Evolutionary conservation across 2,888 invertebrate species (phyloP).

Genomic region (Eurois occulta): DNA sequence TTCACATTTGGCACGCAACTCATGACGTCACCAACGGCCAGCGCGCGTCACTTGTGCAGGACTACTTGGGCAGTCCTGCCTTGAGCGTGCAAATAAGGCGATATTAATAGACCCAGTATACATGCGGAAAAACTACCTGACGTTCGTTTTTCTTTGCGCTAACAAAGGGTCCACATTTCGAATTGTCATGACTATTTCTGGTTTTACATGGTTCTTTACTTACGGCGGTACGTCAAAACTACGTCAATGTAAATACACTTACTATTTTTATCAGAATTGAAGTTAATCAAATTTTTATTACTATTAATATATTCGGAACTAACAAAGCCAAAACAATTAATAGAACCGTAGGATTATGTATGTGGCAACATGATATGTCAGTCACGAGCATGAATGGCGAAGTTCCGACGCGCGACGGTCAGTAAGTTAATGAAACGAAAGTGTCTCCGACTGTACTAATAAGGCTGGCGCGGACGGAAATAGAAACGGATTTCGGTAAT

Average conservation of each 20-base stretch:
- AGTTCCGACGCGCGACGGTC: constrained; percentile 21
- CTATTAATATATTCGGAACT: neutral
- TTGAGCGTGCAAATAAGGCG: constrained; percentile 50
- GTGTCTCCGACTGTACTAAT: constrained; percentile 61
- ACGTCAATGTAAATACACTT: constrained; percentile 1
- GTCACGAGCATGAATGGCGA: constrained; percentile 32
- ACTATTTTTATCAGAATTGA: neutral
- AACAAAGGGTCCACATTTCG: constrained; percentile 49
- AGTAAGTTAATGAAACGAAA: constrained; percentile 46
- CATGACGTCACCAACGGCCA: constrained; percentile 62
- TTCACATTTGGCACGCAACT: constrained; percentile 66
- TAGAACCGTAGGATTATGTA: neutral
- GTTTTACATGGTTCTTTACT: neutral
- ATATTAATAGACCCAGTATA: constrained; percentile 58
- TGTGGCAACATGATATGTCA: constrained; percentile 26
- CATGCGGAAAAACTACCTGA: constrained; percentile 42
- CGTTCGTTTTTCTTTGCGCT: constrained; percentile 33
- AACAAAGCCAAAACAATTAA: constrained; percentile 5
- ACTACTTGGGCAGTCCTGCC: constrained; percentile 57
- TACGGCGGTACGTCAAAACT: neutral
- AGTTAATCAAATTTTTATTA: neutral
- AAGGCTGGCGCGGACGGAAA: constrained; percentile 57
- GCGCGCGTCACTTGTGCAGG: constrained; percentile 61
- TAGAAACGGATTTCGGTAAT: constrained; percentile 67
- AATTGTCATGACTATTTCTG: constrained; percentile 37